phyloP scores from a whole-genome alignment of 2,113 vertebrate genomes.

The Hipposideros armiger region DNA sequence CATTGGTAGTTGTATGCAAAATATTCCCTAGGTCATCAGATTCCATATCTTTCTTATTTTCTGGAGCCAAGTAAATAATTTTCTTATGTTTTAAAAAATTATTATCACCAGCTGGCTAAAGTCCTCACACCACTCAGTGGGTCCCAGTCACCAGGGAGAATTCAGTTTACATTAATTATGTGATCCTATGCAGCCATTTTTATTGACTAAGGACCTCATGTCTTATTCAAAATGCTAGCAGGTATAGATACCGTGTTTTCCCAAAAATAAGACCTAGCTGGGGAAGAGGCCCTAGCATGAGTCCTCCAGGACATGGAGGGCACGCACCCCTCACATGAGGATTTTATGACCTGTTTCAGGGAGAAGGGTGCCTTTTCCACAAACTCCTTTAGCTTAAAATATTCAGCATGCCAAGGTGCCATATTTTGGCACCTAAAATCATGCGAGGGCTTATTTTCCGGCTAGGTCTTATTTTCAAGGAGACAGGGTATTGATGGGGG shows the following conservation, averaged over 20 bases:
- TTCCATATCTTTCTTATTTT: conserved; percentile 60
- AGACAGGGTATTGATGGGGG: neutral
- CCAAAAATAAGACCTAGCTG: too few species aligned
- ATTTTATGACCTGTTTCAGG: too few species aligned
- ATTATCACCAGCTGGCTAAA: conserved; percentile 24
- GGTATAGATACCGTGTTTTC: neutral
- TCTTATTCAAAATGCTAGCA: neutral
- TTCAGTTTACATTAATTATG: neutral
- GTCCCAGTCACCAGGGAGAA: neutral
- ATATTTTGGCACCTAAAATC: too few species aligned
- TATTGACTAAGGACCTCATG: neutral
- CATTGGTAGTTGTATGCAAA: neutral
- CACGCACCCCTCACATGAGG: too few species aligned
- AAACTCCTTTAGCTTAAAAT: too few species aligned
- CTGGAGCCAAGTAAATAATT: neutral
- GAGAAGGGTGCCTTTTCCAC: too few species aligned
- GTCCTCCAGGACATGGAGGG: too few species aligned
- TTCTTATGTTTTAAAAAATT: neutral
- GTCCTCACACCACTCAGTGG: neutral
- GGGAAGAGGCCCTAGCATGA: too few species aligned
- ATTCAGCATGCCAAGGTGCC: too few species aligned
- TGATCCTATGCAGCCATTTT: neutral
- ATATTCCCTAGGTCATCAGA: conserved; percentile 58
- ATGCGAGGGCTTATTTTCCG: too few species aligned
- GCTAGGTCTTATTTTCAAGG: too few species aligned